Conservation (phyloP, 2,113 vertebrate species). For the Hyperoodon ampullatus region DNA sequence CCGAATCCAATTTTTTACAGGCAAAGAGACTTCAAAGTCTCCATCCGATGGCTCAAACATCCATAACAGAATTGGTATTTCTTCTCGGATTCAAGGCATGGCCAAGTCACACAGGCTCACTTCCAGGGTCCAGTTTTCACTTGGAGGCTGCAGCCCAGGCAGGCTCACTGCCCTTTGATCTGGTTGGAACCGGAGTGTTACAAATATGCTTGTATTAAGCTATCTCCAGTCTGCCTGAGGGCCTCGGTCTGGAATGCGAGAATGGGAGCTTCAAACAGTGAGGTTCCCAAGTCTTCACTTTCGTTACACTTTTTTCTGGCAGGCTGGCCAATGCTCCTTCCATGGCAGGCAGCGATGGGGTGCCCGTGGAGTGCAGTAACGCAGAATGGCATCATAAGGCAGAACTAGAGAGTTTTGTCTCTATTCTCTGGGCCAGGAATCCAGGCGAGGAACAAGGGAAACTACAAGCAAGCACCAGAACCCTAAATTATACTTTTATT, state of each 20-base stretch:
- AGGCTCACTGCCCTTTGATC: constrained; percentile 65
- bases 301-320: neutral
- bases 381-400: rapidly evolving
- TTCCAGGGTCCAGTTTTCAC: constrained; percentile 10
- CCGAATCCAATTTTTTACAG: constrained; percentile 71
- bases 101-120: neutral
- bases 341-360: neutral
- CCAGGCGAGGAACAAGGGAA: neutral
- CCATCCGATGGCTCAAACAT: constrained; percentile 64
- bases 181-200: constrained; percentile 51
- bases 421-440: neutral
- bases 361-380: rapidly evolving
- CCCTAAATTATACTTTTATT: neutral
- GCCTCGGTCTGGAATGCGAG: constrained; percentile 45
- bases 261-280: neutral
- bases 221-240: constrained; percentile 61
- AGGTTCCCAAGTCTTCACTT: constrained; percentile 20
- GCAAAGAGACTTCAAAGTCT: constrained; percentile 81
- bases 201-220: constrained; percentile 69
- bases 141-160: neutral
- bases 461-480: neutral
- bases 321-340: neutral
- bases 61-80: constrained; percentile 69
- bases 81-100: constrained; percentile 61
- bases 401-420: neutral